Conservation (phyloP, 2,797 vertebrate species). For the Poeciliopsis turneri region DNA sequence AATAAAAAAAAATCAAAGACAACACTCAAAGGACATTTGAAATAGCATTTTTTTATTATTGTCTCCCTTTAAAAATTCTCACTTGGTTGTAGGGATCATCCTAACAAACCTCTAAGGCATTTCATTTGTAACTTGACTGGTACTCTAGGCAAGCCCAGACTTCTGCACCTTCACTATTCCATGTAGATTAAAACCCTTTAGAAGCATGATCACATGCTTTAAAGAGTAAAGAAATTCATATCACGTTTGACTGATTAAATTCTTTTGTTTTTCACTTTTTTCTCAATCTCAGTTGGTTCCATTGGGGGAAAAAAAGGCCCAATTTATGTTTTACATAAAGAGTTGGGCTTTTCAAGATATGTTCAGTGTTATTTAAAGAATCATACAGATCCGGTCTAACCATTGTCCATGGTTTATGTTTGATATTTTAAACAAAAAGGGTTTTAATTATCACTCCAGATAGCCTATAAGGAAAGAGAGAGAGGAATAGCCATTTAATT, state of each 20-base stretch:
- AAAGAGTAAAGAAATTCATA: neutral
- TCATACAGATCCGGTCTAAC: neutral
- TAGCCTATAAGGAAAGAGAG: neutral
- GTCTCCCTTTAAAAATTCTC: neutral
- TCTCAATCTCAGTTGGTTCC: neutral
- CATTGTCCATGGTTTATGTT: neutral
- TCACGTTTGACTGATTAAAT: neutral
- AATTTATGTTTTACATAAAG: neutral
- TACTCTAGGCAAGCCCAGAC: neutral
- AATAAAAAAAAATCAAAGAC: neutral
- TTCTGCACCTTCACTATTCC: neutral
- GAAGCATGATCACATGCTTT: neutral
- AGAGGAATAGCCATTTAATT: neutral
- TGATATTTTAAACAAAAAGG: neutral
- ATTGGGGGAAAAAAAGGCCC: neutral
- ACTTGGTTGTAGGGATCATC: neutral
- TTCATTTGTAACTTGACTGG: neutral
- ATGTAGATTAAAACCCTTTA: neutral
- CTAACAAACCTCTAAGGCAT: neutral
- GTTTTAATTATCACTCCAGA: neutral
- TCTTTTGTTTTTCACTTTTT: neutral
- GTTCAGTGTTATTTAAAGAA: neutral
- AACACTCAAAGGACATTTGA: neutral
- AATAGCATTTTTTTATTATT: neutral
- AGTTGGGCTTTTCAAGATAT: neutral